These are phyloP conservation scores for Silurus meridionalis DNA, from an alignment of 2,113 vertebrate genomes.

Conservation along the genomic window DNA sequence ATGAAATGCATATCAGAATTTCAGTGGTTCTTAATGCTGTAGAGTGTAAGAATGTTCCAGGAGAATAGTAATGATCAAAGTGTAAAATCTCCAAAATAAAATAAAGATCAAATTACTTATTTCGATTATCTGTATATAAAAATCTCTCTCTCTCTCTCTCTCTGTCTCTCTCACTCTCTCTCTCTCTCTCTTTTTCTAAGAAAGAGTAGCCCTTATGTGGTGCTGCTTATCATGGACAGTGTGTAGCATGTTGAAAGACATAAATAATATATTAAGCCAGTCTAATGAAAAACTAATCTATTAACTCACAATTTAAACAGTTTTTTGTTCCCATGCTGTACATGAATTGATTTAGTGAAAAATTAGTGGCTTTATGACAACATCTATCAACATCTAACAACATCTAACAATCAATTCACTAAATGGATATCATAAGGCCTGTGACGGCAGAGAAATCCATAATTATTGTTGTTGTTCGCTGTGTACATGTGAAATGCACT, in stretches of 20 bases:
- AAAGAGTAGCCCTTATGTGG: neutral
- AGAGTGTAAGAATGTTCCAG: neutral
- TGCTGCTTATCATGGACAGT: neutral
- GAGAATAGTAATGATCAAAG: neutral
- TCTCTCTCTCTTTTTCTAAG: too few relatives aligned
- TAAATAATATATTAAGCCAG: neutral
- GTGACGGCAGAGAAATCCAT: neutral
- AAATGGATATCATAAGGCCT: neutral
- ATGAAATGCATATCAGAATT: neutral
- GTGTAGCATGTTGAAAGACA: neutral
- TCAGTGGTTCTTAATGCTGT: neutral
- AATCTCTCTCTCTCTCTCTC: too few relatives aligned
- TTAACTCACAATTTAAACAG: neutral
- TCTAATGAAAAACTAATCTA: neutral
- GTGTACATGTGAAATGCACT: neutral
- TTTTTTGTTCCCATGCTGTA: neutral
- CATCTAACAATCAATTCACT: neutral
- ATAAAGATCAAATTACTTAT: neutral
- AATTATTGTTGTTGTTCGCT: neutral
- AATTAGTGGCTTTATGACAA: neutral
- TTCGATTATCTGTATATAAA: neutral
- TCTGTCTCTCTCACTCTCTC: too few relatives aligned
- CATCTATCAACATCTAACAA: too few relatives aligned
- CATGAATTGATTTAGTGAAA: neutral
- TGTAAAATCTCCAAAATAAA: neutral